phyloP scores from a whole-genome alignment of 2,113 vertebrate species.

The Cheirogaleus medius region DNA sequence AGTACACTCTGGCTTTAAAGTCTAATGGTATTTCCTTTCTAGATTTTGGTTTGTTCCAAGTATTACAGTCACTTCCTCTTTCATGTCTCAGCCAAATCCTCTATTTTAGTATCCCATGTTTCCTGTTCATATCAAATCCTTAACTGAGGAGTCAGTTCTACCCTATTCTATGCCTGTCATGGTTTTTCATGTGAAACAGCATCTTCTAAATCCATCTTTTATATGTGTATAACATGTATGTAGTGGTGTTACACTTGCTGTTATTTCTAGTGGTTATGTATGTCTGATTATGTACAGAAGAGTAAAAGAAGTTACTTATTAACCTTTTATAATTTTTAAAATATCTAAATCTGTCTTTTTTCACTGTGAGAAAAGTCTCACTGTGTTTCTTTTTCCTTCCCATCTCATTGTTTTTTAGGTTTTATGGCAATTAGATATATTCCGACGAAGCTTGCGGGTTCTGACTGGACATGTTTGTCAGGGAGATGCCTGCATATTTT shows the following conservation, averaged over 20 bases:
- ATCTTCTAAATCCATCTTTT: neutral
- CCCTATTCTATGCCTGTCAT: neutral
- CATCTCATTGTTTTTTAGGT: constrained; percentile 85
- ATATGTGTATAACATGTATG: neutral
- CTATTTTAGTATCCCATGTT: neutral
- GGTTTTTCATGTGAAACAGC: neutral
- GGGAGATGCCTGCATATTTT: constrained; percentile 98
- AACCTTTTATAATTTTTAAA: neutral
- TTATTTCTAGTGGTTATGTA: neutral
- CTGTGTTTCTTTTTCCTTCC: neutral
- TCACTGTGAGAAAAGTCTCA: neutral
- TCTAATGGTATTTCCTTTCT: constrained; percentile 29
- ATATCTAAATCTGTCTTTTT: neutral
- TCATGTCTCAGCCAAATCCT: neutral
- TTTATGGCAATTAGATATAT: constrained; percentile 98
- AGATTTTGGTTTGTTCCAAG: neutral
- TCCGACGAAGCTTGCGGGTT: constrained; percentile 95
- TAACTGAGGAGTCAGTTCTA: neutral
- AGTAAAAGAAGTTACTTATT: neutral
- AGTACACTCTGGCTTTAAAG: neutral
- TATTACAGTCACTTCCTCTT: constrained; percentile 35
- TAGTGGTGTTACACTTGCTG: neutral
- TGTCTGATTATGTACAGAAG: neutral
- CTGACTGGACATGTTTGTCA: constrained; percentile 95
- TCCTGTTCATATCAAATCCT: neutral